phyloP scores from a whole-genome alignment of 2,797 vertebrate species.

The Moxostoma hubbsi region DNA sequence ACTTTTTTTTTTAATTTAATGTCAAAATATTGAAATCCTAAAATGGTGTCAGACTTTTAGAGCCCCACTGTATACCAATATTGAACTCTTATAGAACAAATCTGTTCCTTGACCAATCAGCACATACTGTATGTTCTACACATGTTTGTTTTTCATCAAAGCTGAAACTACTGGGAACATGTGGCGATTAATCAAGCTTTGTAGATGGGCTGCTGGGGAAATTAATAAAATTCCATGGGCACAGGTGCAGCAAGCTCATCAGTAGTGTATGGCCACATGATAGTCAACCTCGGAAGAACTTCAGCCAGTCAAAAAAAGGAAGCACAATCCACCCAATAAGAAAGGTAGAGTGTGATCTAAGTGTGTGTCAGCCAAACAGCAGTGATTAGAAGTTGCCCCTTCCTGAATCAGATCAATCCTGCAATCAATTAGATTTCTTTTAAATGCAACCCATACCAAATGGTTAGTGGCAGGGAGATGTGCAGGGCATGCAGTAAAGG shows the following conservation, averaged over 20 bases:
- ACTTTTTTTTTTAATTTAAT: too few relatives aligned
- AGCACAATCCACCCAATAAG: constrained; percentile 67
- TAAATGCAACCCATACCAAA: constrained; percentile 39
- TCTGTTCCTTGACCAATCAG: background rate
- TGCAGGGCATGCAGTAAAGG: constrained; percentile 35
- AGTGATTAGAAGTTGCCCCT: constrained; percentile 55
- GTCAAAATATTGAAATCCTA: too few relatives aligned
- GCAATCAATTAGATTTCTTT: constrained; percentile 58
- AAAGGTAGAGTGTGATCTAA: constrained; percentile 66
- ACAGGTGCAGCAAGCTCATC: constrained; percentile 27
- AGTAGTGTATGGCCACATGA: constrained; percentile 50
- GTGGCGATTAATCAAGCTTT: background rate
- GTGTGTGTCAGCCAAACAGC: constrained; percentile 51
- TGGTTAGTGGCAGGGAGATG: constrained; percentile 25
- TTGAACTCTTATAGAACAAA: background rate
- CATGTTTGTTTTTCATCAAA: constrained; percentile 13
- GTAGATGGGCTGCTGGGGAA: constrained; percentile 21
- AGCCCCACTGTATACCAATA: background rate
- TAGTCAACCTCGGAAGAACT: constrained; percentile 60
- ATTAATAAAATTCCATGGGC: constrained; percentile 47
- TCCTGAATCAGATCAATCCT: constrained; percentile 53
- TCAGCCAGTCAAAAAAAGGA: constrained; percentile 26
- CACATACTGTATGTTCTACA: background rate
- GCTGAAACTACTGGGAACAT: constrained; percentile 18
- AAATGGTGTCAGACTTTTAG: too few relatives aligned